Base-by-base conservation (phyloP, 2,113 vertebrate genomes). In the Lamprologus tigripictilis region DNA sequence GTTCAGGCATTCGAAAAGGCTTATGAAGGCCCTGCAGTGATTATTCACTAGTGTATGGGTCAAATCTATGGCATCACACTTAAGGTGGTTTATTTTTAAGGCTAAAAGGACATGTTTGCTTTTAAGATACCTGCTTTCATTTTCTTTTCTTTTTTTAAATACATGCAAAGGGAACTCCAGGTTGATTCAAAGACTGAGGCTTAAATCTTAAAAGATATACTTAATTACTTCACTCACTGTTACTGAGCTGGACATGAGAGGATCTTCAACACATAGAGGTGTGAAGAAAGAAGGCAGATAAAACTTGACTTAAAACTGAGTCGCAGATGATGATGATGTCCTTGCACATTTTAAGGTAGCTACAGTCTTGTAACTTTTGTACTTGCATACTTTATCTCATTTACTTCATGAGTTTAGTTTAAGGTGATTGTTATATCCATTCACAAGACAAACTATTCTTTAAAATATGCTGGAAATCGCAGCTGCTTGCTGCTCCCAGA, bases 51-150 rank as follows among this genome's bases (percentile, higher is more conserved):
- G 33, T 86, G 63, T 89, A 73, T 23, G 90, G 66, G 79, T 92
- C 83, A 86, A 11, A 90, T 90, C 88, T 73, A 9, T 88, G 76
- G 51, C 90, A 90, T 92, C 91, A 40, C 31, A 45, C 79, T 76
- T 21, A 47, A 71, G 40, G 86, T 80, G 53, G 5, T 13, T 40
- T 86, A 57, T 81, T 87, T 80, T 79, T 57, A 42, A 66, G 19
- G 17, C 55, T 68, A n/a, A 90, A 90, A 90, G 80, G 49, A 68
- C 12, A 1, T 11, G 11, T 54, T 80, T 86, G 19, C 82, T 83
- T 28, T 9, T 35, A 54, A 26, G 53, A 19, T 11, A 82, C 5
- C 3, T 2, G 16, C 9, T 3, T 23, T 4, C 33, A 40, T 33
- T 45, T 3, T 35, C 16, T 8, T 3, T 8, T n/a, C n/a, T 8